Base-by-base conservation (phyloP, 2,888 invertebrate genomes). In the Agelastica alni region DNA sequence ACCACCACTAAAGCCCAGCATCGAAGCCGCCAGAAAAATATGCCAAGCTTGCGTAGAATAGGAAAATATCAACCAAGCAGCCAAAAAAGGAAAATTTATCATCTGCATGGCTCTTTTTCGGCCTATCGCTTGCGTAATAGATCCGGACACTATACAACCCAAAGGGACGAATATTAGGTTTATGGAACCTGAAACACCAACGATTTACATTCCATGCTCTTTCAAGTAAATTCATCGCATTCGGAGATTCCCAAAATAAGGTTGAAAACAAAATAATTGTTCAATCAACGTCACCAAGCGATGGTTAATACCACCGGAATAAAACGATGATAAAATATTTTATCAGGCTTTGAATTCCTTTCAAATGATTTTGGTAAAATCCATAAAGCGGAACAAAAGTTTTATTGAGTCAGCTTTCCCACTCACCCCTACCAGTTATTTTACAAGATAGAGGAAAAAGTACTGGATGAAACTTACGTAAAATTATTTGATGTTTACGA, bases 161-260 rank as follows among this genome's bases (percentile, higher is more conserved):
- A 91, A 58, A 0, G 92, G 91, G 10, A 92, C 91, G 62, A 87
- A 84, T 60, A 91, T 88, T 57, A 89, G 78, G 71, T 89, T 90
- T 44, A 91, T 84, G 12, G 91, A 91, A 77, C 91, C 91, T 72
- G 47, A 46, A 68, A 66, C 14, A 44, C 30, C n/a, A 30, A 30
- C n/a, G 14, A 20, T n/a, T 13, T 9, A 20, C 16, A 22, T 9
- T 14, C 9, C 2, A 30, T 32, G 10, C 12, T 10, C 3, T 9
- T 42, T 7, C 12, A 26, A 10, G 20, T 5, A 44, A n/a, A 4
- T 26, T 3, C 13, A 13, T 44, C 6, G 31, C 5, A 12, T 5
- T 44, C 13, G n/a, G n/a, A n/a, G n/a, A n/a, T n/a, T n/a, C n/a
- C n/a, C n/a, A n/a, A n/a, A n/a, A n/a, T n/a, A n/a, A n/a, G n/a